phyloP scores from a whole-genome alignment of 1,140 invertebrate genomes.

The Magallana ariakensis region DNA sequence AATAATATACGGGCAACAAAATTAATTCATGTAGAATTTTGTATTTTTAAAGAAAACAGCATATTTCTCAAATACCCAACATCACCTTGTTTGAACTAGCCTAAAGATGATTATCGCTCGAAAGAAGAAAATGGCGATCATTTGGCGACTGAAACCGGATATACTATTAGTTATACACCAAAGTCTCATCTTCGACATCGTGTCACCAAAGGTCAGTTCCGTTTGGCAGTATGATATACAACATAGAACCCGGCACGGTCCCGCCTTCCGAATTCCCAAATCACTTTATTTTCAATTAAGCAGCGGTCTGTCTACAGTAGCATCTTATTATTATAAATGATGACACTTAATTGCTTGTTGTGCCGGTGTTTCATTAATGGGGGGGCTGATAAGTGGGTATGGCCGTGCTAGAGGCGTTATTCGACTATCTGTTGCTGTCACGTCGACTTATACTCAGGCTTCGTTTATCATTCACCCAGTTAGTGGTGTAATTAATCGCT shows the following conservation, averaged over 20 bases:
- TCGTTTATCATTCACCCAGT: constrained; percentile 11
- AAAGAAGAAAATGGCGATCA: neutral
- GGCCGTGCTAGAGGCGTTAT: constrained; percentile 27
- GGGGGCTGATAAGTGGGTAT: constrained; percentile 22
- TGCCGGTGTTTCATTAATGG: constrained; percentile 31
- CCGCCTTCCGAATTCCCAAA: constrained; percentile 37
- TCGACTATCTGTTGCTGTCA: constrained; percentile 30
- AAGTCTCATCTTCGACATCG: constrained; percentile 7
- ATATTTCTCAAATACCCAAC: too few species aligned
- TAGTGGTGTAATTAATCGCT: neutral
- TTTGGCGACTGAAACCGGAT: constrained; percentile 16
- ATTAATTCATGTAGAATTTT: too few species aligned
- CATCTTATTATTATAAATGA: constrained; percentile 46
- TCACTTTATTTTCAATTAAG: constrained; percentile 44
- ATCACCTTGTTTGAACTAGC: too few species aligned
- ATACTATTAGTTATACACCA: neutral
- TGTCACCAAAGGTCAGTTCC: neutral
- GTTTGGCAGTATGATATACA: constrained; percentile 25
- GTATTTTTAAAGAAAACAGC: too few species aligned
- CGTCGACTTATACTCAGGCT: neutral
- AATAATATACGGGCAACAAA: too few species aligned
- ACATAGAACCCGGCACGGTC: neutral
- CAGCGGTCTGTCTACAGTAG: constrained; percentile 22
- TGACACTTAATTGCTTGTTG: constrained; percentile 43
- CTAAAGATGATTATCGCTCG: neutral